Evolutionary conservation across 2,888 invertebrate genomes (phyloP), one percentile per base, ranked within the genome.

Genomic region (Tillus elongatus): DNA sequence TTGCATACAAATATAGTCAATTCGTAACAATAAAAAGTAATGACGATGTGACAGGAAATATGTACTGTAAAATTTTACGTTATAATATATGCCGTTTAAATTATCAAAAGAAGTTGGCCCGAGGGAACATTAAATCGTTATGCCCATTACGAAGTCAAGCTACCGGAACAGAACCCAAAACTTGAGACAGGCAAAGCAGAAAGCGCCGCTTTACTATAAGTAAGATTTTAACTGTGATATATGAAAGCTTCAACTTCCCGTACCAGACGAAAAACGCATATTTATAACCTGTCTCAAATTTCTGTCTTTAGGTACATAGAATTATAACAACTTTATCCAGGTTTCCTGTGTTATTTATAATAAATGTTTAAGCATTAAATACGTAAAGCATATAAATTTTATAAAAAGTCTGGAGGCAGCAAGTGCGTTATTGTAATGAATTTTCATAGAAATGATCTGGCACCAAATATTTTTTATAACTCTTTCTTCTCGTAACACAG

Each of bases 61-160:
- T 64, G 59, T 64, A 63, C 61, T 62, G 63, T 62, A 64, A 64
- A 64, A 62, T 61, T 62, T 60, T 59, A 56, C 56, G 57, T 57
- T 53, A 49, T 46, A 57, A 57, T 56, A 57, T 53, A 54, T 53
- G 51, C 50, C 49, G 53, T 54, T 52, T 52, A 56, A 60, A 57
- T 56, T 56, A 56, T 56, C 51, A 51, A 36, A 44, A 46, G 43
- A 44, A 45, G 45, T 49, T 41, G 46, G 50, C 57, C 51, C 54
- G 28, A 38, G 56, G 49, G 58, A 51, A 48, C 53, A 46, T 54
- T 58, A 58, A 56, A 58, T 54, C 55, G 53, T 51, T 55, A 50
- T 41, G 37, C 39, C 44, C 37, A 50, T 50, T 48, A 44, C 42
- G 31, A 35, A 39, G 42, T 41, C 40, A 45, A 45, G 41, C 45